These are phyloP conservation scores for Gnatocerus cornutus DNA, from an alignment of 2,888 invertebrate genomes.

Conservation along the genomic window DNA sequence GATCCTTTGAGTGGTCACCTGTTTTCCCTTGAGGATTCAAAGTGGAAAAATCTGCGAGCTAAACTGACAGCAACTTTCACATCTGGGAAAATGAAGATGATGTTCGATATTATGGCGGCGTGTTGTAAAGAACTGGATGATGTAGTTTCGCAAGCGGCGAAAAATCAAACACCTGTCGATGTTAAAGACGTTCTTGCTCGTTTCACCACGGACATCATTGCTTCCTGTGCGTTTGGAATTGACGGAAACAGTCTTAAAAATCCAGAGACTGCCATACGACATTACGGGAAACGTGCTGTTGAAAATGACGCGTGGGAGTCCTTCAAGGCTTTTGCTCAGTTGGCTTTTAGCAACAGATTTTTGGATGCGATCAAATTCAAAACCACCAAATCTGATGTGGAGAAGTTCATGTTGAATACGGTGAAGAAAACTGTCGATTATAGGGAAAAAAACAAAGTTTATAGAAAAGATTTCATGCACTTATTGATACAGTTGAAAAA, in stretches of 20 bases:
- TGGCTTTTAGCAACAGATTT: conserved; percentile 47
- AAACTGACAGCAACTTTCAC: conserved; percentile 70
- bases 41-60: conserved; percentile 69
- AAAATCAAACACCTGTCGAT: conserved; percentile 64
- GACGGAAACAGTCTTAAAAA: conserved; percentile 74
- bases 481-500: conserved; percentile 72
- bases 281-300: conserved; percentile 47
- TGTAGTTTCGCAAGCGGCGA: conserved; percentile 54
- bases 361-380: conserved; percentile 38
- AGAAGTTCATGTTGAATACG: conserved; percentile 70
- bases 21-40: conserved; percentile 62
- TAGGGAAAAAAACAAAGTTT: conserved; percentile 69
- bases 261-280: conserved; percentile 71
- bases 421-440: conserved; percentile 70
- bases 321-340: conserved; percentile 28
- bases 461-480: conserved; percentile 74
- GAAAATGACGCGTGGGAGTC: conserved; percentile 50
- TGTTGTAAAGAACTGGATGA: conserved; percentile 61
- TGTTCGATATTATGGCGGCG: conserved; percentile 65
- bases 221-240: conserved; percentile 75
- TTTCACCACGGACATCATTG: conserved; percentile 72
- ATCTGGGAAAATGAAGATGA: conserved; percentile 70
- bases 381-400: conserved; percentile 55
- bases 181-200: conserved; percentile 69
- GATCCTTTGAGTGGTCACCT: conserved; percentile 64